Percentiles rank a stretch among this genome's conserved stretches.
Conservation (phyloP, 1,140 invertebrate species). For the Cherax quadricarinatus region DNA sequence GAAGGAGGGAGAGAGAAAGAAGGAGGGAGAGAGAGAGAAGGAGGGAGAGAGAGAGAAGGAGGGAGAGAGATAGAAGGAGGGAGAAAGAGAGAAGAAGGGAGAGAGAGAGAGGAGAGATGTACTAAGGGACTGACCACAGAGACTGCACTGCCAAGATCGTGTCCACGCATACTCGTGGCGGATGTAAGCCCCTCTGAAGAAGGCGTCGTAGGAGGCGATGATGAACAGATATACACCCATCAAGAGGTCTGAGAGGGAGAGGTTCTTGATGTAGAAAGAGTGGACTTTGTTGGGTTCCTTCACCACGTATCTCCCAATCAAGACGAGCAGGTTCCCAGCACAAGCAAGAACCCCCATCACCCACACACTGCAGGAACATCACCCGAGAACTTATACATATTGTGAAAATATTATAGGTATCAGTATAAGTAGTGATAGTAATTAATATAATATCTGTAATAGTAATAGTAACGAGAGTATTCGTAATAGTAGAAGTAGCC, state of each 20-base stretch:
- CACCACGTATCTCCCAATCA: constrained; percentile 50
- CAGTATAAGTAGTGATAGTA: too few relatives aligned
- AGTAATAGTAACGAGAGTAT: too few relatives aligned
- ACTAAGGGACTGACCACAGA: constrained; percentile 33
- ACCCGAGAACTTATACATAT: neutral
- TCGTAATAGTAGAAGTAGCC: too few relatives aligned
- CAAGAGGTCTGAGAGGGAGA: constrained; percentile 53
- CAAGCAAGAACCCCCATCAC: constrained; percentile 55
- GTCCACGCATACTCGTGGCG: constrained; percentile 50
- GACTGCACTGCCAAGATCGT: constrained; percentile 55
- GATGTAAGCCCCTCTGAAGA: constrained; percentile 58
- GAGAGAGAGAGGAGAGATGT: too few relatives aligned
- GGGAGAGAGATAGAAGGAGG: too few relatives aligned
- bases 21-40: too few relatives aligned
- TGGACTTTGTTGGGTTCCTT: constrained; percentile 59
- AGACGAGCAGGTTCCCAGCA: constrained; percentile 38
- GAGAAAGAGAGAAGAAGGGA: too few relatives aligned
- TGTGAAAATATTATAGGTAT: too few relatives aligned
- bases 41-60: too few relatives aligned
- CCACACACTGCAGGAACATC: constrained; percentile 30
- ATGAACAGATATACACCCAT: constrained; percentile 63
- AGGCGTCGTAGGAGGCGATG: constrained; percentile 63
- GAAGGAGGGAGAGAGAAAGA: too few relatives aligned
- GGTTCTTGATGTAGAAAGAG: constrained; percentile 67
- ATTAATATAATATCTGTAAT: too few relatives aligned